Conservation (phyloP, 2,797 vertebrate genomes). For the Philypnodon macrostomus region DNA sequence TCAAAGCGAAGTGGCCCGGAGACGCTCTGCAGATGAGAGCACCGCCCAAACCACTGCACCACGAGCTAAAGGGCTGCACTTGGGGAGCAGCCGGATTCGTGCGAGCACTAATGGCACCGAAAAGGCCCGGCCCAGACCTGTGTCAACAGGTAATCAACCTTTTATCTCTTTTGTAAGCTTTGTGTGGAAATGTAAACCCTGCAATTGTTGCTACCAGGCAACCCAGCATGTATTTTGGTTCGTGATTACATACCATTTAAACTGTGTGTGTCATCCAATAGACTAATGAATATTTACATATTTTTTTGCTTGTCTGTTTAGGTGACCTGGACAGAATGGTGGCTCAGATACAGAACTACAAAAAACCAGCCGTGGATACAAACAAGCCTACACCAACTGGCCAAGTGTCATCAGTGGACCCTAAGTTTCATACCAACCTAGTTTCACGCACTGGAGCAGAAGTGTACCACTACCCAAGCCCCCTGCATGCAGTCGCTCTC, state of each 20-base stretch:
- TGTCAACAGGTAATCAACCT: slow-evolving; percentile 86
- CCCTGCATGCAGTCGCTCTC: slow-evolving; percentile 91
- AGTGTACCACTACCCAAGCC: slow-evolving; percentile 91
- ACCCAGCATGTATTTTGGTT: slow-evolving; percentile 23
- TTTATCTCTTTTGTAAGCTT: slow-evolving; percentile 12
- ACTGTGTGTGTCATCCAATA: slow-evolving; percentile 8
- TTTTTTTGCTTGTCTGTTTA: slow-evolving; percentile 51
- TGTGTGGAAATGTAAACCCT: slow-evolving; percentile 6
- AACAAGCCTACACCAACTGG: slow-evolving; percentile 58
- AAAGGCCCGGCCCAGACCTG: slow-evolving; percentile 81
- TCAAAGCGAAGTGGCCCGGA: slow-evolving; percentile 70
- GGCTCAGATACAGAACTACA: slow-evolving; percentile 60
- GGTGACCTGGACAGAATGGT: slow-evolving; percentile 88
- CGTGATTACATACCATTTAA: slow-evolving; percentile 21
- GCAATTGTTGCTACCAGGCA: slow-evolving; percentile 14
- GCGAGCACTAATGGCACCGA: slow-evolving; percentile 54
- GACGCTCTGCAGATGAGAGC: slow-evolving; percentile 87
- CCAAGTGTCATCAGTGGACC: slow-evolving; percentile 65
- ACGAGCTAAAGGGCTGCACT: slow-evolving; percentile 69
- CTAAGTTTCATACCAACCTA: slow-evolving; percentile 86
- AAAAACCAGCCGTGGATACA: slow-evolving; percentile 62
- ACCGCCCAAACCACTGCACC: slow-evolving; percentile 70
- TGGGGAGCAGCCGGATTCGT: slow-evolving; percentile 71
- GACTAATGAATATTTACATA: slow-evolving; percentile 26
- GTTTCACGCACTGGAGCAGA: slow-evolving; percentile 84